Conservation (phyloP, 2,797 vertebrate genomes). For the Cryptoprocta ferox region DNA sequence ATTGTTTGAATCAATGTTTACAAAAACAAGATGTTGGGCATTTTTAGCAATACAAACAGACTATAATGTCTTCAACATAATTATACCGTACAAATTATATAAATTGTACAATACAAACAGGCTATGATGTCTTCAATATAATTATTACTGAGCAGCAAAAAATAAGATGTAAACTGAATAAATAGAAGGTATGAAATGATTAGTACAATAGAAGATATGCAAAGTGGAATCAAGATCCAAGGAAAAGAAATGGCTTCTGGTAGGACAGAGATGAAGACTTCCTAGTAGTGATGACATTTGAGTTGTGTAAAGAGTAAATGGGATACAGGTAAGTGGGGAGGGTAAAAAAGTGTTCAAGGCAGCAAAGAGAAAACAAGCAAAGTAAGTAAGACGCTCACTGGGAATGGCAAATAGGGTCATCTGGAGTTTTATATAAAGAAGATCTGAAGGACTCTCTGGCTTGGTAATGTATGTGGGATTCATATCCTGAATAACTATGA, state of each 20-base stretch:
- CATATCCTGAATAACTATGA: not conserved
- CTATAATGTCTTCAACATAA: not conserved
- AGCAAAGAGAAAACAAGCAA: not conserved
- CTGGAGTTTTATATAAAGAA: not conserved
- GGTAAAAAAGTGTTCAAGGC: not conserved
- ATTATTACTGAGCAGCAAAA: not conserved
- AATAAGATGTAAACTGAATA: not conserved
- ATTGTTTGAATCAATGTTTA: not conserved
- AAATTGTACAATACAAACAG: not conserved
- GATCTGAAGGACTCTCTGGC: not conserved
- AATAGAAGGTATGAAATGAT: not conserved
- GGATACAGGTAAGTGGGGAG: not conserved
- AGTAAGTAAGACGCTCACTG: not conserved
- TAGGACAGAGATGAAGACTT: not conserved
- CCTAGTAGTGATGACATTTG: not conserved
- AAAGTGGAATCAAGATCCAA: not conserved
- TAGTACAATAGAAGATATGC: not conserved
- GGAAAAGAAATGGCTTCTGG: not conserved
- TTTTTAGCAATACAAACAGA: not conserved
- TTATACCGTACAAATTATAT: too few relatives aligned
- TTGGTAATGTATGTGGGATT: not conserved
- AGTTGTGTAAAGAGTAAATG: not conserved
- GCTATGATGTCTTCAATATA: not conserved
- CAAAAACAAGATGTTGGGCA: not conserved
- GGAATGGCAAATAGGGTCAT: not conserved